A percentile compares a stretch with the other conserved stretches of the same genome.
Conservation (phyloP, 2,113 vertebrate genomes). For the Circaetus cinerascens region DNA sequence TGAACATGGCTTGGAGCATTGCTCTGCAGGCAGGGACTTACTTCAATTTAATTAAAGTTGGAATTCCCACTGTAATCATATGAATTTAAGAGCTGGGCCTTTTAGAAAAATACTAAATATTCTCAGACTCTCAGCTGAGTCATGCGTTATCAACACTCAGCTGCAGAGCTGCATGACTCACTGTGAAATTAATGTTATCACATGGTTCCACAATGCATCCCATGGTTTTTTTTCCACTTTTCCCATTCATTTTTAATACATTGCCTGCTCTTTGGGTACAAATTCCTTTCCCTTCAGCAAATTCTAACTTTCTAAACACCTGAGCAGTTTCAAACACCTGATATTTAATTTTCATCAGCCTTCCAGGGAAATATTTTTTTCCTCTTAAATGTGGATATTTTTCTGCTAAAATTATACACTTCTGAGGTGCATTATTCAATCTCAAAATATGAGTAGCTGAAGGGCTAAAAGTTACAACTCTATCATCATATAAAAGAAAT, state of each 20-base stretch:
- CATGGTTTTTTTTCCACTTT: not conserved
- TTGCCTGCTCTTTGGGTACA: not conserved
- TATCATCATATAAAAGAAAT: not conserved
- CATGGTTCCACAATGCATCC: not conserved
- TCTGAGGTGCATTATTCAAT: not conserved
- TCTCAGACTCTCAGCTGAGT: slow-evolving; percentile 26
- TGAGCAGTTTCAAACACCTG: not conserved
- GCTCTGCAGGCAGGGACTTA: not conserved
- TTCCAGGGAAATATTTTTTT: not conserved
- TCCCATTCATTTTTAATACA: slow-evolving; percentile 8
- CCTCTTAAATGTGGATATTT: not conserved
- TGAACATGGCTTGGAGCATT: not conserved
- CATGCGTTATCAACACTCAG: not conserved
- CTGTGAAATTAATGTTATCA: slow-evolving; percentile 50
- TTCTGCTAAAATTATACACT: not conserved
- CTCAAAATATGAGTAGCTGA: not conserved
- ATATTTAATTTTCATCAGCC: not conserved
- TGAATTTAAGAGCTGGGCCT: slow-evolving; percentile 26
- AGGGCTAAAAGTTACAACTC: not conserved
- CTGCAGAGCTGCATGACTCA: slow-evolving; percentile 21
- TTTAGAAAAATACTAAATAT: slow-evolving; percentile 3
- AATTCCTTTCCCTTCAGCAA: slow-evolving; percentile 26
- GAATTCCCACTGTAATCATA: slow-evolving; percentile 22
- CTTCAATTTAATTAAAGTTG: slow-evolving; percentile 46
- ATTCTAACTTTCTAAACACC: slow-evolving; percentile 18